Percentiles rank a stretch among this genome's conserved stretches.
Evolutionary conservation across 1,140 invertebrate genomes (phyloP).

Genomic region (Branchinecta lynchi): DNA sequence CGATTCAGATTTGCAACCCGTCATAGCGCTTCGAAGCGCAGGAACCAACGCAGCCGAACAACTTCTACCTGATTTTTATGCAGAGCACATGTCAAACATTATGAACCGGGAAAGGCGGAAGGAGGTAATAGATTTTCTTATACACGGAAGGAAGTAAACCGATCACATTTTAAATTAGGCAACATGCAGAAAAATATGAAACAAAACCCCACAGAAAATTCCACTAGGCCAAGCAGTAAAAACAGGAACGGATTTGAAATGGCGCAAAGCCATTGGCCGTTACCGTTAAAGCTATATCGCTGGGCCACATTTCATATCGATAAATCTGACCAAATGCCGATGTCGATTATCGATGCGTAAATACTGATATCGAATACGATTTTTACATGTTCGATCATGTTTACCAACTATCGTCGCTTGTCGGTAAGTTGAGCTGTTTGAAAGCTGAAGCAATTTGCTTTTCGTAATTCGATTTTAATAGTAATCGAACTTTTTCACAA

Average conservation of each 20-base stretch:
- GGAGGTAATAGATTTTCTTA: constrained; percentile 37
- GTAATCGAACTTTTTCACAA: too few species aligned
- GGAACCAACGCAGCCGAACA: constrained; percentile 51
- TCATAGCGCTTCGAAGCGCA: constrained; percentile 43
- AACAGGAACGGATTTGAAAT: background rate
- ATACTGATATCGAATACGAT: too few species aligned
- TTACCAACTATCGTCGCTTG: too few species aligned
- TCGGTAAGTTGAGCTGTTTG: too few species aligned
- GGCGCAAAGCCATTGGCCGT: background rate
- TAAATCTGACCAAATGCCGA: too few species aligned
- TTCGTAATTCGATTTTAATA: too few species aligned
- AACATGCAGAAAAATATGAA: background rate
- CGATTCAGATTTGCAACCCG: constrained; percentile 50
- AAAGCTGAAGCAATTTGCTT: too few species aligned
- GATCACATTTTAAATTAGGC: background rate
- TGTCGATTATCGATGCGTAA: too few species aligned
- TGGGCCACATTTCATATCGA: too few species aligned
- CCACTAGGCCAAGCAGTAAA: background rate
- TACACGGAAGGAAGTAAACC: background rate
- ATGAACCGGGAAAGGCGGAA: constrained; percentile 82
- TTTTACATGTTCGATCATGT: too few species aligned
- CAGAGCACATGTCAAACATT: constrained; percentile 75
- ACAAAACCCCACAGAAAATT: background rate
- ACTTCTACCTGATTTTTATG: constrained; percentile 80
- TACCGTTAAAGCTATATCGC: too few species aligned